Percentiles rank a stretch among this genome's conserved stretches.
These are phyloP conservation scores for Rapana venosa DNA, from an alignment of 2,888 invertebrate species.

Conservation along the genomic window DNA sequence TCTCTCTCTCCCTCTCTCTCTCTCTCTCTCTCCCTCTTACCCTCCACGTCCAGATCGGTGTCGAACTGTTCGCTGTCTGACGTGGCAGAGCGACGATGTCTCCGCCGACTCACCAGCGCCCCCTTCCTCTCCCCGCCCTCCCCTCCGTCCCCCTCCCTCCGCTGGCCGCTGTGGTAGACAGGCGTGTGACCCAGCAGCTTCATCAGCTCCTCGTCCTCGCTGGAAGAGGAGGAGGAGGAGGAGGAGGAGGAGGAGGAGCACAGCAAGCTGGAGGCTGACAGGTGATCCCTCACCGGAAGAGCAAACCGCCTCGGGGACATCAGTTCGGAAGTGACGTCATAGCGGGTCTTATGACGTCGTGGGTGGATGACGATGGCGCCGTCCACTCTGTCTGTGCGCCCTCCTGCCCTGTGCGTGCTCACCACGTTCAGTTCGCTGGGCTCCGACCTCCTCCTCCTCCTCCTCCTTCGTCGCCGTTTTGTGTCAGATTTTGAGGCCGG, in stretches of 20 bases:
- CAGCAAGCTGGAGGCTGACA: not conserved
- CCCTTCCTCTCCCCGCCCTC: not conserved
- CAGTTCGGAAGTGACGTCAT: slow-evolving; percentile 15
- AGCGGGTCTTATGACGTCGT: slow-evolving; percentile 9
- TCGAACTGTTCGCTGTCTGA: slow-evolving; percentile 45
- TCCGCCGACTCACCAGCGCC: not conserved
- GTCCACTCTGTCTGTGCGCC: slow-evolving; percentile 24
- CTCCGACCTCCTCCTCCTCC: not conserved
- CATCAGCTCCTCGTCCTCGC: slow-evolving; percentile 23
- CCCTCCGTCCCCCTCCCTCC: not conserved
- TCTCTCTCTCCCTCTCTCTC: not conserved
- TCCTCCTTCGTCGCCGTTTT: not conserved
- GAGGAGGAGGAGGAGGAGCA: not conserved
- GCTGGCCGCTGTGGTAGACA: not conserved
- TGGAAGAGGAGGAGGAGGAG: not conserved
- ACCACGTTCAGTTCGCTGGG: not conserved
- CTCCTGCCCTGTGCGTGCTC: not conserved
- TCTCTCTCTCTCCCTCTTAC: slow-evolving; percentile 23
- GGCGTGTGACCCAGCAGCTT: not conserved
- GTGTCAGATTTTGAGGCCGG: not conserved
- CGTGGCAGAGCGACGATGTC: not conserved
- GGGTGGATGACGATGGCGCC: slow-evolving; percentile 33
- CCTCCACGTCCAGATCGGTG: slow-evolving; percentile 47
- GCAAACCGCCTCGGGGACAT: not conserved
- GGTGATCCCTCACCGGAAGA: not conserved